Base-by-base conservation (phyloP, 2,113 vertebrate species). In the Philantomba maxwellii region DNA sequence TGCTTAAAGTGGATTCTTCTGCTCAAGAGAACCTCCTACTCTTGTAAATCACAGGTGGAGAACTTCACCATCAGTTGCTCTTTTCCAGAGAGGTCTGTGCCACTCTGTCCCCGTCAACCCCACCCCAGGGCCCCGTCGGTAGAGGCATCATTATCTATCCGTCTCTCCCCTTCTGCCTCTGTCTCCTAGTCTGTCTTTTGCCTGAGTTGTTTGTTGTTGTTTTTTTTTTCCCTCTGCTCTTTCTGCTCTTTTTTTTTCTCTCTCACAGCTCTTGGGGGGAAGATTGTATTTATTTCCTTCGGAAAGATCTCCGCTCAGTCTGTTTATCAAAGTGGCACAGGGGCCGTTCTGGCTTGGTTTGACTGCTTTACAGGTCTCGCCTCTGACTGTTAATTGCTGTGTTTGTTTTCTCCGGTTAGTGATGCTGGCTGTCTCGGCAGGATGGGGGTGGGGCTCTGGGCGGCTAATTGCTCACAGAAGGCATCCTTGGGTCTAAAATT, bases 401-500 rank as follows among this genome's bases (percentile, higher is more conserved):
- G 97, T 96, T 85, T 98, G 89, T 96, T 98, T 97, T 98, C 70
- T 66, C n/a, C 12, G 1, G 12, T 90, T 92, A 95, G 51, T 96
- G 94, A 92, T 91, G 95, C 87, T 97, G 96, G 77, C 80, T 91
- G 57, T 87, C 87, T 87, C 15, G 89, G 92, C 89, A 93, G 95
- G 89, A 94, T 94, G 89, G 96, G 97, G 89, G 96, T 11, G 88
- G 97, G 97, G 95, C 77, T 90, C 94, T 90, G 98, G 87, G 93
- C 91, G 84, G 97, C 98, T 98, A 97, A 98, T 98, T 97, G 98
- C 95, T 98, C 92, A 97, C 86, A 90, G 73, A 97, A 95, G 92
- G 93, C 93, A 89, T 98, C 81, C 95, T 97, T 94, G 94, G 91
- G 87, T 98, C 98, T 98, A 99, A 98, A 99, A 98, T 98, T 99